Conservation (phyloP, 2,888 invertebrate species). For the Leptura quadrifasciata region DNA sequence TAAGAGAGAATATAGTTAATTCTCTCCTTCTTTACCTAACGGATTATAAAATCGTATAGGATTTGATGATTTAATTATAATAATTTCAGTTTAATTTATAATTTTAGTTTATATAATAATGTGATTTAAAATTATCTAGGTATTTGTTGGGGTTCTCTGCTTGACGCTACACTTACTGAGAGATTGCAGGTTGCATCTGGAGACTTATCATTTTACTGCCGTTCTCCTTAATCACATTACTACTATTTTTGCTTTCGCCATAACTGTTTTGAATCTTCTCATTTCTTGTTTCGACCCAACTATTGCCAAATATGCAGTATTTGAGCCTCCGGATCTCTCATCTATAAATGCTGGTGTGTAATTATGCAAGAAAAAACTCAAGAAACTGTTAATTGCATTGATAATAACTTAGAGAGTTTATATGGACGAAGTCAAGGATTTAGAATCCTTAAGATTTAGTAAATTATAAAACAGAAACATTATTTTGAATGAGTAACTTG, state of each 20-base stretch:
- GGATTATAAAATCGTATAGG: too few relatives aligned
- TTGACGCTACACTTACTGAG: slow-evolving; percentile 84
- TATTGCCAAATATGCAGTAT: slow-evolving; percentile 75
- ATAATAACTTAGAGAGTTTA: too few relatives aligned
- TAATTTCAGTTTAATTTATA: not conserved
- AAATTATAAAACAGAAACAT: too few relatives aligned
- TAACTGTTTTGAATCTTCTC: slow-evolving; percentile 85
- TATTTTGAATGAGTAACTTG: too few relatives aligned
- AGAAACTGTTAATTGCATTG: too few relatives aligned
- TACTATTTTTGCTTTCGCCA: slow-evolving; percentile 82
- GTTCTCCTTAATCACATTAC: slow-evolving; percentile 83
- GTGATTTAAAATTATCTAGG: slow-evolving; percentile 73
- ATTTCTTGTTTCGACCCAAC: slow-evolving; percentile 88
- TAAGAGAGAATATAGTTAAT: too few relatives aligned
- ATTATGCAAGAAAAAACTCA: not conserved
- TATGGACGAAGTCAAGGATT: too few relatives aligned
- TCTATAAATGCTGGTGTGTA: slow-evolving; percentile 32
- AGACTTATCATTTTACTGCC: slow-evolving; percentile 82
- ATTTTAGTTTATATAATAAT: not conserved
- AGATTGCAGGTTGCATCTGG: slow-evolving; percentile 85
- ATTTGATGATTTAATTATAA: too few relatives aligned
- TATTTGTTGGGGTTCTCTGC: slow-evolving; percentile 84
- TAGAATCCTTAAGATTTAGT: too few relatives aligned
- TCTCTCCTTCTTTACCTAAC: too few relatives aligned
- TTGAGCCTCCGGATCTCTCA: slow-evolving; percentile 62